A percentile compares a stretch with the other conserved stretches of the same genome.
phyloP scores from a whole-genome alignment of 2,113 vertebrate genomes.

The Tiliqua scincoides region DNA sequence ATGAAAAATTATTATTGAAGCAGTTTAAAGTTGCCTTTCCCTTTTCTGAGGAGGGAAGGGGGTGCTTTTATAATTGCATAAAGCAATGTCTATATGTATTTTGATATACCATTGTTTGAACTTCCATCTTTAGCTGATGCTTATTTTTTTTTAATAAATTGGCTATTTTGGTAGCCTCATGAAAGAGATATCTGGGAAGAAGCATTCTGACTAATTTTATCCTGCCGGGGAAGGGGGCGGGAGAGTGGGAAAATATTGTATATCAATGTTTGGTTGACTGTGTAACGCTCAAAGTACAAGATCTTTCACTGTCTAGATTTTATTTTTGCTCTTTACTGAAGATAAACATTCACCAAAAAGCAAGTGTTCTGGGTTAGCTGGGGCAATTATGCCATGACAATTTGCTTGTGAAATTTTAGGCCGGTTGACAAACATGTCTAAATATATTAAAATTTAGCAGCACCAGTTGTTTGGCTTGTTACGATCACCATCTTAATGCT shows the following conservation, averaged over 20 bases:
- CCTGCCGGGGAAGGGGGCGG: constrained; percentile 52
- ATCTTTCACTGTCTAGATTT: constrained; percentile 76
- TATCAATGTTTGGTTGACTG: constrained; percentile 82
- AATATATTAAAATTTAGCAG: constrained; percentile 57
- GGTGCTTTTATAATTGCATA: constrained; percentile 80
- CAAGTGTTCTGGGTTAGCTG: constrained; percentile 38
- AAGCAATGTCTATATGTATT: constrained; percentile 75
- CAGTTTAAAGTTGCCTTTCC: constrained; percentile 79
- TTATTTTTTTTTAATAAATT: constrained; percentile 55
- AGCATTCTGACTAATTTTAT: constrained; percentile 70
- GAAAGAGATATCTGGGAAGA: constrained; percentile 74
- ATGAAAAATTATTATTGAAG: constrained; percentile 70
- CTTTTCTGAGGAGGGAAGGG: constrained; percentile 78
- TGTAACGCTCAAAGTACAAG: constrained; percentile 80
- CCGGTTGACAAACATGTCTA: constrained; percentile 61
- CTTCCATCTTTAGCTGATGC: constrained; percentile 84
- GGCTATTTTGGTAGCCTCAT: constrained; percentile 69
- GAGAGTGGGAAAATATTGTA: constrained; percentile 55
- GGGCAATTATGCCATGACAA: constrained; percentile 55
- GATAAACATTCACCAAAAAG: constrained; percentile 86
- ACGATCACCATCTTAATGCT: constrained; percentile 59
- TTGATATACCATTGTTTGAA: constrained; percentile 94
- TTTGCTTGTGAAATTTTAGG: constrained; percentile 59
- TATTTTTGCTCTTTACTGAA: constrained; percentile 81
- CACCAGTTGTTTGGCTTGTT: constrained; percentile 62